Evolutionary conservation across 2,113 vertebrate species (phyloP).

Genomic region (Rhinoptilus africanus): DNA sequence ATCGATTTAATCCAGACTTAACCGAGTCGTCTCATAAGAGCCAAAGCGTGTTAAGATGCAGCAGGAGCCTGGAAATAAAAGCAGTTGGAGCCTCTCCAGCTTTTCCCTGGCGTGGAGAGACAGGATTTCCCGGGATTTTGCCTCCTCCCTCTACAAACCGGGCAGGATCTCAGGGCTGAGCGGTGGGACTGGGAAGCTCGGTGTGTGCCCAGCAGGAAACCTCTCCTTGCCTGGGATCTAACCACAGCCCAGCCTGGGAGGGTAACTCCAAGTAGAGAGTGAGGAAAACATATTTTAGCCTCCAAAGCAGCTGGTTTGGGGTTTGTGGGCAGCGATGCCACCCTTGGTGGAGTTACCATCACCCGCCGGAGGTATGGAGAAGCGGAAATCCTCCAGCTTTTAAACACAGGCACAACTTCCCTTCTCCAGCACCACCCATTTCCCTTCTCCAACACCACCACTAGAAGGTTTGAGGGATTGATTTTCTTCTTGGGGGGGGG

Average conservation of each 20-base stretch:
- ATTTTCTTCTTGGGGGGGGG: neutral
- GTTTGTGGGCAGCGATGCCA: neutral
- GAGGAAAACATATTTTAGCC: neutral
- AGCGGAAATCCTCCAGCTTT: neutral
- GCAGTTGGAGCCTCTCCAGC: neutral
- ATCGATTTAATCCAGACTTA: neutral
- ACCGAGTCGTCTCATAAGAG: accelerated
- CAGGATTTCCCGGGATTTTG: neutral
- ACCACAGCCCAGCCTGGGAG: no score
- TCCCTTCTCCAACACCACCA: neutral
- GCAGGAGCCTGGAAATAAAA: neutral
- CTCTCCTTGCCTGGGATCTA: neutral
- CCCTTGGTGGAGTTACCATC: neutral
- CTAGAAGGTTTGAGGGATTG: neutral
- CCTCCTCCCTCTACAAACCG: neutral
- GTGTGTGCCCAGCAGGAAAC: neutral
- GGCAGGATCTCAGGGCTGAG: neutral
- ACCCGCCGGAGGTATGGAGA: accelerated
- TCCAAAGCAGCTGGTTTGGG: neutral
- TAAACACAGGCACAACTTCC: neutral
- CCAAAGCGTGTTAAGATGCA: neutral
- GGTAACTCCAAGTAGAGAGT: neutral
- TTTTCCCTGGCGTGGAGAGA: neutral
- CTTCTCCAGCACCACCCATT: neutral
- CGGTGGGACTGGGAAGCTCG: neutral